Evolutionary conservation across 1,140 invertebrate genomes (phyloP), one percentile per base, ranked within the genome.

Genomic region (Pectinophora gossypiella): DNA sequence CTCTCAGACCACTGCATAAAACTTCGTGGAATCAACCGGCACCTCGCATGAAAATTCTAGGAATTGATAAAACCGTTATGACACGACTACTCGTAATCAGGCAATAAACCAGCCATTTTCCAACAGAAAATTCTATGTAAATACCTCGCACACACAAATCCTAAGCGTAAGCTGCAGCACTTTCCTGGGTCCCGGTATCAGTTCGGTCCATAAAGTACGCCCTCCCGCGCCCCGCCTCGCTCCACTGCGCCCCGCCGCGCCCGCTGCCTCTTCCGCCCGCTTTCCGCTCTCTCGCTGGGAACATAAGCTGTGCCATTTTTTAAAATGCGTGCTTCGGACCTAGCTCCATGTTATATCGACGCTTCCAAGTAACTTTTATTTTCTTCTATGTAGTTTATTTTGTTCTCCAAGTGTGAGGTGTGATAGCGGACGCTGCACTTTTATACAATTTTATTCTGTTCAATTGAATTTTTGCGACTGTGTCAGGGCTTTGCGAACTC

Each of bases 131-230:
- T 56, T 56, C 50, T 44, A 72, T 76, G 71, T 78, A 75, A 77
- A 76, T 72, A 71, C 59, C 52, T 55, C 59, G 58, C 72, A 68
- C 69, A 73, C 68, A 74, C 77, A 84, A 84, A 84, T 84, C 70
- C 74, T 76, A 67, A 74, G 56, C 58, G 76, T 78, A 78, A 78
- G 74, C 75, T 75, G 68, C 57, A 72, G 70, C 71, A 77, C 77
- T 76, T 79, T 72, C 71, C 71, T 76, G 66, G 70, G 69, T 73
- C 65, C 70, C 70, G 71, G 77, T 84, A 84, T 81, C 80, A 81
- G 80, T 81, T 79, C 74, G 69, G 71, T 78, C 67, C 80, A 84
- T 84, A 84, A 84, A 81, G 68, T 79, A 75, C 66, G 60, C n/a
- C n/a, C 23, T 59, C 40, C n/a, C 23, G 56, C 40, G 50, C 51